Conservation (phyloP, 2,888 invertebrate species). For the Eupithecia exiguata region DNA sequence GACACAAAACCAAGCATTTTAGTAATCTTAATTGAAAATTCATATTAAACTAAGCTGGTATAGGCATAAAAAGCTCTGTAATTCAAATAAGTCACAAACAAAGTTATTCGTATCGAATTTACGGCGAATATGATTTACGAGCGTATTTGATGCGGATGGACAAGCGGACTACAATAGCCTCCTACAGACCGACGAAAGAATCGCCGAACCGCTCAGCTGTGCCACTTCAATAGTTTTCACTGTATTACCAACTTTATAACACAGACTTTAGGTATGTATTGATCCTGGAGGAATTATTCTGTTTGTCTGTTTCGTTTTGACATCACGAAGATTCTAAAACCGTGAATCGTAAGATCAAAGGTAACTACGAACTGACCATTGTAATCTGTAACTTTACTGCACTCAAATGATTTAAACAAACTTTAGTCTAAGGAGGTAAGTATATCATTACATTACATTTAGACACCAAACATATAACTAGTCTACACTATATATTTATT, state of each 20-base stretch:
- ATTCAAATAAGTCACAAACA: conserved; percentile 76
- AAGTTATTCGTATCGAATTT: conserved; percentile 81
- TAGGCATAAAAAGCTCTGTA: conserved; percentile 34
- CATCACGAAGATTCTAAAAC: not conserved
- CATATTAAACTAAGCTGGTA: not conserved
- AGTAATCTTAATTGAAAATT: not conserved
- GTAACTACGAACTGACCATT: not conserved
- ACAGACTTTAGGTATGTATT: not conserved
- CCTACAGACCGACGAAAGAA: conserved; percentile 69
- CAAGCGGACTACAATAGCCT: conserved; percentile 76
- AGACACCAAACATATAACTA: not conserved
- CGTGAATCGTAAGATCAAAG: not conserved
- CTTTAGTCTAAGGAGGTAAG: not conserved
- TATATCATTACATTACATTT: not conserved
- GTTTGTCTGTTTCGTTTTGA: not conserved
- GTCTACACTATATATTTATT: too few species aligned
- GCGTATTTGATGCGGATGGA: conserved; percentile 80
- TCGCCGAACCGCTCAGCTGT: conserved; percentile 51
- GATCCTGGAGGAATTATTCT: not conserved
- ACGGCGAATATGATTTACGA: conserved; percentile 82
- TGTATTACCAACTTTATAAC: conserved; percentile 17
- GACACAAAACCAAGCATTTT: not conserved
- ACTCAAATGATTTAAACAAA: not conserved
- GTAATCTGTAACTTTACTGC: not conserved
- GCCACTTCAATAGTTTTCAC: conserved; percentile 12